These are phyloP conservation scores for Odontomyia ornata DNA, from an alignment of 2,888 invertebrate genomes.

Conservation along the genomic window DNA sequence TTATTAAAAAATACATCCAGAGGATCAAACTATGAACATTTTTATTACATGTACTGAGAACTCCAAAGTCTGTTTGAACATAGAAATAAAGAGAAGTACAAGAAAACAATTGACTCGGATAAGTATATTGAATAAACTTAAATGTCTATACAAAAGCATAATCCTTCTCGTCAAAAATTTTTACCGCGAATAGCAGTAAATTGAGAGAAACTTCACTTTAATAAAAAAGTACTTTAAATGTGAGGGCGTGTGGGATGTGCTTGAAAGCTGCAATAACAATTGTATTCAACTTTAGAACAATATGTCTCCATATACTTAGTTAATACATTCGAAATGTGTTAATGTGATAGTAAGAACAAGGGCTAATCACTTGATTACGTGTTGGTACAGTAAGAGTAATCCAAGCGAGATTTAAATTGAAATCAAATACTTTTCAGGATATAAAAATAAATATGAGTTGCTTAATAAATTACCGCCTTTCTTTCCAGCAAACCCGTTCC, in stretches of 20 bases:
- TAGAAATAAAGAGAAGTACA: background rate
- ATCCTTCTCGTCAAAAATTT: constrained; percentile 16
- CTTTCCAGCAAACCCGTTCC: no score
- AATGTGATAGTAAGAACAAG: constrained; percentile 18
- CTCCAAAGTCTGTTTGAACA: background rate
- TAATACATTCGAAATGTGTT: background rate
- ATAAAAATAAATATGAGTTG: constrained; percentile 18
- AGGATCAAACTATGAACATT: background rate
- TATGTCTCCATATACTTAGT: background rate
- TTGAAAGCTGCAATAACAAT: background rate
- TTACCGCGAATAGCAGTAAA: background rate
- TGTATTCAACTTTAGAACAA: background rate
- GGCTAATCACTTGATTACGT: background rate
- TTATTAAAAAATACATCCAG: background rate
- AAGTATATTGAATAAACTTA: background rate
- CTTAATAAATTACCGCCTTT: no score
- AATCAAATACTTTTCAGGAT: constrained; percentile 4
- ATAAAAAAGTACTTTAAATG: background rate
- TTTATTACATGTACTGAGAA: background rate
- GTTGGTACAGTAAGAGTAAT: constrained; percentile 10
- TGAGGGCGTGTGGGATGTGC: background rate
- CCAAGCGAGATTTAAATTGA: no score
- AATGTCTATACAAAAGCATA: background rate
- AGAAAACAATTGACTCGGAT: background rate
- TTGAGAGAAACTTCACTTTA: background rate